A percentile compares a stretch with the other conserved stretches of the same genome.
Conservation (phyloP, 2,888 invertebrate species). For the Protonemura montana region DNA sequence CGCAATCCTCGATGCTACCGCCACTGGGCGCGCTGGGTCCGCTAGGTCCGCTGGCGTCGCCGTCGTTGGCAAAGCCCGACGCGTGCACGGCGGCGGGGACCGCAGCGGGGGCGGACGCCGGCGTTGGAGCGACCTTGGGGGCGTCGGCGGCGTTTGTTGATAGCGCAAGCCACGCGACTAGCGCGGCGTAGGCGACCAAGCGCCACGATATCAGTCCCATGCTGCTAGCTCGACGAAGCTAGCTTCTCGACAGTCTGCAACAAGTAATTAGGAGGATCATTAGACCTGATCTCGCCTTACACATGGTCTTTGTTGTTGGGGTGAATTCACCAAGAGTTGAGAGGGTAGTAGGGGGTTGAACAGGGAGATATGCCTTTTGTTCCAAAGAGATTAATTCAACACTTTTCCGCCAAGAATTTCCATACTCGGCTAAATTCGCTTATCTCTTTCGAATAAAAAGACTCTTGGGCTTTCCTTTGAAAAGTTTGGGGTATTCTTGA, state of each 20-base stretch:
- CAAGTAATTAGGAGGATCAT: neutral
- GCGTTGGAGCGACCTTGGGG: neutral
- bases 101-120: slow-evolving; percentile 44
- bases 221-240: neutral
- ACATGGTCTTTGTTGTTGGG: neutral
- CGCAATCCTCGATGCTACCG: slow-evolving; percentile 72
- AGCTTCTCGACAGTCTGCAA: neutral
- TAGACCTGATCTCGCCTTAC: neutral
- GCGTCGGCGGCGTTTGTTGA: slow-evolving; percentile 9
- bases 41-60: slow-evolving; percentile 44
- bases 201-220: neutral
- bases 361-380: neutral
- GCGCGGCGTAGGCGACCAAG: neutral
- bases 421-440: neutral
- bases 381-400: neutral
- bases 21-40: slow-evolving; percentile 51
- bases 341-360: neutral
- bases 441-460: neutral
- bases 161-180: neutral
- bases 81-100: slow-evolving; percentile 55
- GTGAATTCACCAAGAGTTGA: neutral
- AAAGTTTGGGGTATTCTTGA: neutral
- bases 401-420: neutral
- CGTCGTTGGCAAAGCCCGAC: slow-evolving; percentile 41
- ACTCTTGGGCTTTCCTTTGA: neutral